Percentiles rank a stretch among this genome's conserved stretches.
Conservation (phyloP, 2,888 invertebrate genomes). For the Leucophenga maculata region DNA sequence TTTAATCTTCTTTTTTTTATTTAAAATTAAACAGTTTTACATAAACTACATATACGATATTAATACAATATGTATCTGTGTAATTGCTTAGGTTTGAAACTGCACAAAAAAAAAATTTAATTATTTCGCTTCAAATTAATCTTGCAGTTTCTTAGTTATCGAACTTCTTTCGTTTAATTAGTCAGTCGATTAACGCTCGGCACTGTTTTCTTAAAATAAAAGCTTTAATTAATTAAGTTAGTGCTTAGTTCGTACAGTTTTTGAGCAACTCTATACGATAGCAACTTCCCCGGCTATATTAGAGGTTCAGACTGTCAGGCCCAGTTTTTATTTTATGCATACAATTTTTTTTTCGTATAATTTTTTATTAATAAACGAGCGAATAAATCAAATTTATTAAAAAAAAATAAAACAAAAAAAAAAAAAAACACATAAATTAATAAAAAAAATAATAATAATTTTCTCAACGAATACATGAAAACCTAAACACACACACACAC, state of each 20-base stretch:
- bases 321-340: neutral
- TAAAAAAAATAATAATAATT: constrained; percentile 27
- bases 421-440: constrained; percentile 6
- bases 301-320: constrained; percentile 54
- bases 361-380: neutral
- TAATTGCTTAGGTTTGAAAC: too few relatives aligned
- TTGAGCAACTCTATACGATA: constrained; percentile 67
- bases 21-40: too few relatives aligned
- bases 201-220: neutral
- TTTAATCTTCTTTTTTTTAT: too few relatives aligned
- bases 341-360: neutral
- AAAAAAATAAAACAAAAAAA: constrained; percentile 18
- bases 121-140: too few relatives aligned
- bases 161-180: too few relatives aligned
- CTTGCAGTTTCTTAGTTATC: too few relatives aligned
- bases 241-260: constrained; percentile 42
- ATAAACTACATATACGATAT: too few relatives aligned
- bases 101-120: too few relatives aligned
- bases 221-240: neutral
- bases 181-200: too few relatives aligned
- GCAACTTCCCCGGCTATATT: constrained; percentile 73
- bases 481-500: constrained; percentile 28
- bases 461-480: constrained; percentile 54
- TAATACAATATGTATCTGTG: too few relatives aligned
- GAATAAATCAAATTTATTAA: neutral